Conservation (phyloP, 2,113 vertebrate genomes). For the Tachysurus fulvidraco region DNA sequence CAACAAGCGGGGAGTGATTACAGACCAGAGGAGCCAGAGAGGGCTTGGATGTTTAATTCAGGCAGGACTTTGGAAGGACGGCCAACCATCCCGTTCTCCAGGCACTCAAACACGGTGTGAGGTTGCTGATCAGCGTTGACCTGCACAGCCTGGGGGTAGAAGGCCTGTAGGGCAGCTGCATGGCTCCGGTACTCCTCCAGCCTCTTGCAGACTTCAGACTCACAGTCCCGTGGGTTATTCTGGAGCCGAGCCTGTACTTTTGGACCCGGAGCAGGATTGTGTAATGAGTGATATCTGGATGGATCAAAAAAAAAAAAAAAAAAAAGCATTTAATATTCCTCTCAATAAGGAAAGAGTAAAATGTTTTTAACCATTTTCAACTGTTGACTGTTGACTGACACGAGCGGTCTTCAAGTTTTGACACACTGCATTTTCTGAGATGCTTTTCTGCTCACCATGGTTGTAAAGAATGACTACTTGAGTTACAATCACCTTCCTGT, state of each 20-base stretch:
- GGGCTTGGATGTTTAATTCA: conserved; percentile 36
- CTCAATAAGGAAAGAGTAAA: background rate
- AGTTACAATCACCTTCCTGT: background rate
- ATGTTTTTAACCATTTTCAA: background rate
- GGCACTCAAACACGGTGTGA: conserved; percentile 78
- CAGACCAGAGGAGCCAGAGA: conserved; percentile 18
- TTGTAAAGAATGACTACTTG: background rate
- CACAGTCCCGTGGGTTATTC: conserved; percentile 74
- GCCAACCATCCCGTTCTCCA: conserved; percentile 81
- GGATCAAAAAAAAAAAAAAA: conserved; percentile 17
- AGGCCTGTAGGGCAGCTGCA: conserved; percentile 62
- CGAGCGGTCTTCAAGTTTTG: background rate
- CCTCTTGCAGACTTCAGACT: conserved; percentile 60
- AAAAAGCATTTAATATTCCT: conserved; percentile 24
- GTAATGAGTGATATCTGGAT: conserved; percentile 80
- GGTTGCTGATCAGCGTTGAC: conserved; percentile 88
- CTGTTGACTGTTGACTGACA: background rate
- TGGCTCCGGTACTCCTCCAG: conserved; percentile 70
- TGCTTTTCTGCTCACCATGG: background rate
- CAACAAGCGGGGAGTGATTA: conserved; percentile 42
- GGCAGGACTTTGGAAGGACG: conserved; percentile 64
- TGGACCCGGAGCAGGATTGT: conserved; percentile 75
- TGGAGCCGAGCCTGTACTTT: conserved; percentile 78
- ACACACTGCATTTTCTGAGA: background rate
- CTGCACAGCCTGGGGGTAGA: conserved; percentile 72